Evolutionary conservation across 2,888 invertebrate species (phyloP), one percentile per base, ranked within the genome.

Genomic region (Lasioglossum leucozonium): DNA sequence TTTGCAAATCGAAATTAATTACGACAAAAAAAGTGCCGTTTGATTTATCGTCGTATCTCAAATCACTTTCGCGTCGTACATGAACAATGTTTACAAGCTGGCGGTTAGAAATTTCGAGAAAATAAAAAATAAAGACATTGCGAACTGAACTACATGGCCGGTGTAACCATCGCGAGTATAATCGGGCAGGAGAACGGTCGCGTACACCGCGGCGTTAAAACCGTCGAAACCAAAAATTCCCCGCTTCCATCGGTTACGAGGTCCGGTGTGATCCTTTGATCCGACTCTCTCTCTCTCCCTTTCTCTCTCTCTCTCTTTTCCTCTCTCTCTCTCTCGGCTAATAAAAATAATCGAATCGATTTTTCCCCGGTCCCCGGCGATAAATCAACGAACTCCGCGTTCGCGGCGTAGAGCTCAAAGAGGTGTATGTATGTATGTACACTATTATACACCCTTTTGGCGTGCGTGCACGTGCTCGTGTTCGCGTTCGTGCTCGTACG

Each of bases 271-370:
- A n/a, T 26, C 58, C 26, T 16, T 62, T 30, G 62, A 62, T 62
- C 62, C 62, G 16, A 16, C 30, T 62, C 30, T 16, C 30, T 62
- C 16, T 16, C 30, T 62, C 16, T n/a, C n/a, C n/a, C n/a, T n/a
- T n/a, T n/a, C n/a, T n/a, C n/a, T n/a, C n/a, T n/a, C n/a, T n/a
- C n/a, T n/a, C n/a, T n/a, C n/a, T n/a, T n/a, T n/a, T n/a, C n/a
- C n/a, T n/a, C n/a, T n/a, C n/a, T n/a, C n/a, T n/a, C n/a, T n/a
- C n/a, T 16, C 30, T 62, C 16, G 16, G 30, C 30, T 62, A 62
- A 62, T 62, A 62, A 62, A 62, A 62, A 62, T 30, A 62, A 62
- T 62, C 26, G 62, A 62, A 62, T 26, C 58, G 58, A 62, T 62
- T 26, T 30, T 26, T 30, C 16, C 62, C 30, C 30, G 62, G 30